These are phyloP conservation scores for Aphelenchoides bicaudatus DNA, from an alignment of 2,888 invertebrate species.

Conservation along the genomic window DNA sequence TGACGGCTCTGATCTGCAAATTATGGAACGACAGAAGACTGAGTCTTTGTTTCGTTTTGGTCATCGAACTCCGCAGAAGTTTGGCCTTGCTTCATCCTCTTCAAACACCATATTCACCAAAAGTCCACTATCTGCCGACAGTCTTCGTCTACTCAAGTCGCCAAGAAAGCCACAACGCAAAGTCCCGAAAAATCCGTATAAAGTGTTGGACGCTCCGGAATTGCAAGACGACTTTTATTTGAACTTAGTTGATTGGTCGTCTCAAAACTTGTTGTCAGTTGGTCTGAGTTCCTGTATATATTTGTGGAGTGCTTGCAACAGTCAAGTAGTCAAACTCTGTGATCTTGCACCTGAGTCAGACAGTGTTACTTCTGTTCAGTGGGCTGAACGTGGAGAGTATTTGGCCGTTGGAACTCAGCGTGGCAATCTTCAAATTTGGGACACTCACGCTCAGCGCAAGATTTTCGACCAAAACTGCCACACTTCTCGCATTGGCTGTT, in stretches of 20 bases:
- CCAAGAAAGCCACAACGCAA: conserved; percentile 95
- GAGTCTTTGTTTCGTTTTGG: conserved; percentile 28
- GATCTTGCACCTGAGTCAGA: conserved; percentile 81
- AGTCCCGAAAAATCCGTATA: conserved; percentile 96
- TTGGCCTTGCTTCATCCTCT: conserved; percentile 37
- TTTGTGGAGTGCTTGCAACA: conserved; percentile 96
- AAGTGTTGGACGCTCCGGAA: conserved; percentile 88
- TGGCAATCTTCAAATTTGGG: conserved; percentile 78
- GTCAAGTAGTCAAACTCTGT: conserved; percentile 89
- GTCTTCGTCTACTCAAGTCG: conserved; percentile 85
- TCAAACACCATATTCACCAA: conserved; percentile 33
- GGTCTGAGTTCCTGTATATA: conserved; percentile 96
- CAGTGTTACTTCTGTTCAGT: conserved; percentile 88
- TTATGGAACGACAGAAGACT: conserved; percentile 26
- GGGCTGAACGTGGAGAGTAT: conserved; percentile 93
- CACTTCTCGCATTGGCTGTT: conserved; percentile 55
- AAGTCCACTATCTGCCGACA: conserved; percentile 92
- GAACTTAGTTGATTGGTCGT: conserved; percentile 98
- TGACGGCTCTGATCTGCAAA: conserved; percentile 34
- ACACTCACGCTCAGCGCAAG: conserved; percentile 87
- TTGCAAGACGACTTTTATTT: conserved; percentile 97
- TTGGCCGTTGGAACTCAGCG: conserved; percentile 86
- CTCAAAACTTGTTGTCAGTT: conserved; percentile 94
- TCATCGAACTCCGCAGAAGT: conserved; percentile 32
- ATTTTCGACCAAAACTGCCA: conserved; percentile 64